Evolutionary conservation across 2,113 vertebrate genomes (phyloP).

Genomic region (Trogon melanurus): DNA sequence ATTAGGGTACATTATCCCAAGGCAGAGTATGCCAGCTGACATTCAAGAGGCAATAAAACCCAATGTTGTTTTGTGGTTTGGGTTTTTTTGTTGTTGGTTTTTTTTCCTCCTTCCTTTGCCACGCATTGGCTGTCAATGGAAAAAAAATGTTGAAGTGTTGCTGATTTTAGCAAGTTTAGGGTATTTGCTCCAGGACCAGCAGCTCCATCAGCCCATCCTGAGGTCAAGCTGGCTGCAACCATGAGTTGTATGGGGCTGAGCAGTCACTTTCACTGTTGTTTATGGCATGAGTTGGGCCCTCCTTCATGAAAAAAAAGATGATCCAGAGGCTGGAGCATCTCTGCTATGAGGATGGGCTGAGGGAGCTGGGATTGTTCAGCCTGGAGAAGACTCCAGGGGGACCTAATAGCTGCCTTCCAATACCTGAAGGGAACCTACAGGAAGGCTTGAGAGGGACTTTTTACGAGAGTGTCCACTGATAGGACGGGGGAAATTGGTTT

Average conservation of each 20-base stretch:
- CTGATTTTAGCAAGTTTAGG: not conserved
- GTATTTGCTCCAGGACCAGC: not conserved
- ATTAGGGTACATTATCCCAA: constrained; percentile 74
- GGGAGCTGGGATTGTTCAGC: too few relatives aligned
- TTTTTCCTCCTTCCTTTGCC: not conserved
- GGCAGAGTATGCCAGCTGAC: constrained; percentile 72
- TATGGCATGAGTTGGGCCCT: accelerated
- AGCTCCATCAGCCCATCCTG: not conserved
- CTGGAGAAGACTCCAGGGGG: too few relatives aligned
- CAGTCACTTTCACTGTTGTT: not conserved
- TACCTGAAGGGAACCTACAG: too few relatives aligned
- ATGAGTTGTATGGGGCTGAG: accelerated
- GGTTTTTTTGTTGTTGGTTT: not conserved
- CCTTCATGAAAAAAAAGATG: too few relatives aligned
- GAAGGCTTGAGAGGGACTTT: too few relatives aligned
- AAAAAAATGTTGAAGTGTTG: not conserved
- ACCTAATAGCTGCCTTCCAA: too few relatives aligned
- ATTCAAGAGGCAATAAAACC: constrained; percentile 70
- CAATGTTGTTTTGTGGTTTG: not conserved
- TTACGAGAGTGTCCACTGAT: too few relatives aligned
- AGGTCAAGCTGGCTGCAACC: not conserved
- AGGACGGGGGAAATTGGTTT: too few relatives aligned
- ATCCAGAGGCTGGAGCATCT: too few relatives aligned
- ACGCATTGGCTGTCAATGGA: not conserved
- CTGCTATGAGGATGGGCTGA: too few relatives aligned